Evolutionary conservation across 2,888 invertebrate genomes (phyloP).

Genomic region (Hofmannophila pseudospretella): DNA sequence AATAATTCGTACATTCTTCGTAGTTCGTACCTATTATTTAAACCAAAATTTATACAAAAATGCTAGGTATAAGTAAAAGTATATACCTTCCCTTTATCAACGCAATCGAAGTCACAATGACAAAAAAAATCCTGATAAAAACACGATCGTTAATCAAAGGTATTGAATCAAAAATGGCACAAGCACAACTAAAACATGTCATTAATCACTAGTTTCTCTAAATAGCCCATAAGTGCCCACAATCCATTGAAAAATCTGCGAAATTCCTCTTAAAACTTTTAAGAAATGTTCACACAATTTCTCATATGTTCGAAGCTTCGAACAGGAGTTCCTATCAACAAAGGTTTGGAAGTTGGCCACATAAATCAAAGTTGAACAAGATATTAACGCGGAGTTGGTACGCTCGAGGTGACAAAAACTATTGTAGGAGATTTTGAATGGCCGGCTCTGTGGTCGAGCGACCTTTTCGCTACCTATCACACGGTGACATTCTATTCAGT

Average conservation of each 20-base stretch:
- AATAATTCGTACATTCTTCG: too few species aligned
- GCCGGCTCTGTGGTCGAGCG: conserved; percentile 45
- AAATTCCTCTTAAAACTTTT: conserved; percentile 46
- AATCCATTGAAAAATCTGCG: conserved; percentile 53
- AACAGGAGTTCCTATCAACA: conserved; percentile 12
- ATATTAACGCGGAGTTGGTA: conserved; percentile 38
- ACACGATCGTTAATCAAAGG: conserved; percentile 38
- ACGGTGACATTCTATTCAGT: conserved; percentile 35
- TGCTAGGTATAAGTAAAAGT: too few species aligned
- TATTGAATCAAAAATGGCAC: conserved; percentile 24
- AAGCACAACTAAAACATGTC: conserved; percentile 40
- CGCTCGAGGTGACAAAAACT: conserved; percentile 55
- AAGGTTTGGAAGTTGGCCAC: conserved; percentile 11
- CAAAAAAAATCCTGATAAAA: too few species aligned
- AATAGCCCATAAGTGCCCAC: conserved; percentile 71
- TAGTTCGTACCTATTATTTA: too few species aligned
- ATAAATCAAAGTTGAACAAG: conserved; percentile 71
- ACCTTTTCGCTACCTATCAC: conserved; percentile 35
- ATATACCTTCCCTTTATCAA: too few species aligned
- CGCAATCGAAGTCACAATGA: too few species aligned
- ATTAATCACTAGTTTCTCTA: conserved; percentile 52
- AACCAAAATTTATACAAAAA: too few species aligned
- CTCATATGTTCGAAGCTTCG: conserved; percentile 20
- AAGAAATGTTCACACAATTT: conserved; percentile 50
- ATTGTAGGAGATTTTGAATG: conserved; percentile 52